phyloP scores from a whole-genome alignment of 2,113 vertebrate genomes.

The Cichladusa arquata region DNA sequence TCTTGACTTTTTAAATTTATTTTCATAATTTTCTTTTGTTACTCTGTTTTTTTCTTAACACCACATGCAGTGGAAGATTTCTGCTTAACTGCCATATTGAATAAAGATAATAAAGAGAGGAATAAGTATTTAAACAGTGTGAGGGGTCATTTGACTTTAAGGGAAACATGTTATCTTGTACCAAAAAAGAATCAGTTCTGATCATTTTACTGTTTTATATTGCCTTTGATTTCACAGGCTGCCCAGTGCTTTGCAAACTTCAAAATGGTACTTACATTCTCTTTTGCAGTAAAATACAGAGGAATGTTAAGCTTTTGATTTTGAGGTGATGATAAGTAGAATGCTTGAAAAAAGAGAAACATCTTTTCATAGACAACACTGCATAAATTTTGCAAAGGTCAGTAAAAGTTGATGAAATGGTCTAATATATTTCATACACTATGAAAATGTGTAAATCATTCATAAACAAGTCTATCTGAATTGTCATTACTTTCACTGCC shows the following conservation, averaged over 20 bases:
- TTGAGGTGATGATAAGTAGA: background rate
- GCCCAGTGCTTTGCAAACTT: background rate
- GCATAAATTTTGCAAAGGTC: background rate
- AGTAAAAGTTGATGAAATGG: background rate
- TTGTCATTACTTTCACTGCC: background rate
- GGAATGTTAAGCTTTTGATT: background rate
- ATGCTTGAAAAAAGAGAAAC: background rate
- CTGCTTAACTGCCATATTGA: rapidly evolving
- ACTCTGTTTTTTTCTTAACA: background rate
- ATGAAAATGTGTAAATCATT: background rate
- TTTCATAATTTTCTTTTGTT: background rate
- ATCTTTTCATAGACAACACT: background rate
- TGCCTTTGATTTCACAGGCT: background rate
- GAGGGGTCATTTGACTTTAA: background rate
- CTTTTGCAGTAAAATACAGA: background rate
- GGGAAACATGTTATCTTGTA: background rate
- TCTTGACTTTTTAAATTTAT: background rate
- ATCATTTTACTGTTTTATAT: background rate
- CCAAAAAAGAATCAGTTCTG: background rate
- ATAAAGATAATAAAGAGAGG: background rate
- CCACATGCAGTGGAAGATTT: background rate
- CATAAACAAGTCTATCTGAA: background rate
- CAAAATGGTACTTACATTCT: background rate
- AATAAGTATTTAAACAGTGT: background rate
- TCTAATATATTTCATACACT: background rate